These are phyloP conservation scores for Argyrosomus japonicus DNA, from an alignment of 2,113 vertebrate genomes.

Conservation along the genomic window DNA sequence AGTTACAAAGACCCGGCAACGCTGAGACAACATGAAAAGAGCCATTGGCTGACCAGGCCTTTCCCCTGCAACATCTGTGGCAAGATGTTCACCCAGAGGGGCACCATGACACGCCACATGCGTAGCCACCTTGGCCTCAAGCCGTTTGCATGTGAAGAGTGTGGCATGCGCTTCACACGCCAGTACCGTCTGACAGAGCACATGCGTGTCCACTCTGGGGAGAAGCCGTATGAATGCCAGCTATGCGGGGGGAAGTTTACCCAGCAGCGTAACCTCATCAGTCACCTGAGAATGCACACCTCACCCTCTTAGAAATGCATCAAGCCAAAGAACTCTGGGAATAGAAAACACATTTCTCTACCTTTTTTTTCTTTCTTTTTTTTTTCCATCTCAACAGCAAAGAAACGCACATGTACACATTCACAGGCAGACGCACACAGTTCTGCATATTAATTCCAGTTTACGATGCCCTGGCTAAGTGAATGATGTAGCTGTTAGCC, in stretches of 20 bases:
- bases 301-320: conserved; percentile 90
- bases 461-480: conserved; percentile 66
- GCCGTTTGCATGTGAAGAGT: conserved; percentile 98
- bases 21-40: conserved; percentile 96
- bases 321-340: conserved; percentile 92
- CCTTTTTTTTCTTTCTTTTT: conserved; percentile 49
- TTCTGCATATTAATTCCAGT: conserved; percentile 66
- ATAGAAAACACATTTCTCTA: conserved; percentile 70
- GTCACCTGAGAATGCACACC: conserved; percentile 99
- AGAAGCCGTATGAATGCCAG: conserved; percentile 99
- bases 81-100: conserved; percentile 99
- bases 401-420: conserved; percentile 76
- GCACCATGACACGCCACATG: conserved; percentile 99
- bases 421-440: conserved; percentile 55
- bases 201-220: conserved; percentile 99
- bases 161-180: conserved; percentile 99
- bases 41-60: conserved; percentile 95
- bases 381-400: conserved; percentile 74
- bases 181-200: conserved; percentile 99
- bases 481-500: conserved; percentile 69
- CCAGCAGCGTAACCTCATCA: conserved; percentile 99
- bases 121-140: conserved; percentile 98
- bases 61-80: conserved; percentile 99
- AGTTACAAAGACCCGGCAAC: conserved; percentile 97
- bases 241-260: conserved; percentile 99